These are phyloP conservation scores for Leptinotarsa peninsularis DNA, from an alignment of 2,888 invertebrate genomes.

Conservation along the genomic window DNA sequence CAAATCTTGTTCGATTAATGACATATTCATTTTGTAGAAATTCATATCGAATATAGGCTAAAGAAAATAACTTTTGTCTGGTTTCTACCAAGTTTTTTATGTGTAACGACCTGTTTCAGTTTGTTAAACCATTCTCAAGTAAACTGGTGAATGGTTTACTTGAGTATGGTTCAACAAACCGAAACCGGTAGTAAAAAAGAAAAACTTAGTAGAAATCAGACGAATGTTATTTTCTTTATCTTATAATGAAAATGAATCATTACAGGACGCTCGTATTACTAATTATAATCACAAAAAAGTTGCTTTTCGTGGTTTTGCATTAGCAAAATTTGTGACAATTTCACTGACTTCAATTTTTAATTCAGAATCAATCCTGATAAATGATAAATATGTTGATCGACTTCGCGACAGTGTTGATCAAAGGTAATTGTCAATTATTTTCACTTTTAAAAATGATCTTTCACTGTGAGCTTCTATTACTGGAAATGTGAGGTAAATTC, in stretches of 20 bases:
- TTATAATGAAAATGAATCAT: neutral
- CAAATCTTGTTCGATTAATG: no score
- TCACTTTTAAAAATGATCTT: neutral
- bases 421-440: neutral
- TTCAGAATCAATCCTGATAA: neutral
- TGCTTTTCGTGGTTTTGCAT: neutral
- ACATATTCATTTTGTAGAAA: no score
- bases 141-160: no score
- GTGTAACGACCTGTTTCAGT: no score
- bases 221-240: no score
- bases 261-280: neutral
- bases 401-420: conserved; percentile 1
- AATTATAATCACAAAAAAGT: neutral
- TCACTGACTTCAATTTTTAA: neutral
- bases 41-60: no score
- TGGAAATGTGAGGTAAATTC: neutral
- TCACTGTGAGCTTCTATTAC: conserved; percentile 4
- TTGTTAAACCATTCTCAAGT: no score
- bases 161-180: no score
- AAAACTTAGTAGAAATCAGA: no score
- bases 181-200: no score
- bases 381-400: neutral
- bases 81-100: no score
- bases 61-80: no score
- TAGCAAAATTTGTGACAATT: neutral